A percentile compares a stretch with the other conserved stretches of the same genome.
Conservation (phyloP, 1,140 invertebrate genomes). For the Halictus rubicundus region DNA sequence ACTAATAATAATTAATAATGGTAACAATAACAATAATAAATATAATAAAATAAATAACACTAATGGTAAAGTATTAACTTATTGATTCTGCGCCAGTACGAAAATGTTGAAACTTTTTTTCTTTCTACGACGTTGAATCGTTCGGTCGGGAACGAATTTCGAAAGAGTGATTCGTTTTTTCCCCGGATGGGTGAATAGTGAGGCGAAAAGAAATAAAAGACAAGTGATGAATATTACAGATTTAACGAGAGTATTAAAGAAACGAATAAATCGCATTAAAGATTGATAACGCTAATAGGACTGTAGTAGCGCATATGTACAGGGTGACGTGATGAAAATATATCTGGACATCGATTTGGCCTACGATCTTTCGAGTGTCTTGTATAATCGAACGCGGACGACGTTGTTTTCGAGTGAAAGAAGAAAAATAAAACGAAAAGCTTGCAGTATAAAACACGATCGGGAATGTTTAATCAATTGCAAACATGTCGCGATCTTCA, state of each 20-base stretch:
- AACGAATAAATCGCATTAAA: constrained; percentile 37
- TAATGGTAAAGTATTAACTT: constrained; percentile 54
- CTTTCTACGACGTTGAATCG: constrained; percentile 47
- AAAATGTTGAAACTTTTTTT: constrained; percentile 53
- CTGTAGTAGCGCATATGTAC: constrained; percentile 57
- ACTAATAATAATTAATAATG: constrained; percentile 39
- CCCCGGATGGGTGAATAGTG: constrained; percentile 1
- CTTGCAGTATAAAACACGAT: not conserved
- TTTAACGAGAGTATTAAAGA: not conserved
- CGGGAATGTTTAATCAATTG: not conserved
- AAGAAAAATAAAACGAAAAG: not conserved
- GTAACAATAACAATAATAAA: constrained; percentile 48
- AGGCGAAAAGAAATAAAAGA: not conserved
- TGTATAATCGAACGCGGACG: not conserved
- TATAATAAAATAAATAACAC: constrained; percentile 43
- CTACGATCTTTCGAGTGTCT: constrained; percentile 62
- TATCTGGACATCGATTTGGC: constrained; percentile 29
- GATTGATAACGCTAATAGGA: constrained; percentile 55
- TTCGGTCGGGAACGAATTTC: constrained; percentile 46
- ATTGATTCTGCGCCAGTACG: constrained; percentile 57
- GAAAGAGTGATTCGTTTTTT: constrained; percentile 40
- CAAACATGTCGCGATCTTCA: not conserved
- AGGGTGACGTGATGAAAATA: constrained; percentile 51
- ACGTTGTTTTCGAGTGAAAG: not conserved
- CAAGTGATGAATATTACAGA: constrained; percentile 5